Base-by-base conservation (phyloP, 2,888 invertebrate species). In the Agriopis leucophaearia region DNA sequence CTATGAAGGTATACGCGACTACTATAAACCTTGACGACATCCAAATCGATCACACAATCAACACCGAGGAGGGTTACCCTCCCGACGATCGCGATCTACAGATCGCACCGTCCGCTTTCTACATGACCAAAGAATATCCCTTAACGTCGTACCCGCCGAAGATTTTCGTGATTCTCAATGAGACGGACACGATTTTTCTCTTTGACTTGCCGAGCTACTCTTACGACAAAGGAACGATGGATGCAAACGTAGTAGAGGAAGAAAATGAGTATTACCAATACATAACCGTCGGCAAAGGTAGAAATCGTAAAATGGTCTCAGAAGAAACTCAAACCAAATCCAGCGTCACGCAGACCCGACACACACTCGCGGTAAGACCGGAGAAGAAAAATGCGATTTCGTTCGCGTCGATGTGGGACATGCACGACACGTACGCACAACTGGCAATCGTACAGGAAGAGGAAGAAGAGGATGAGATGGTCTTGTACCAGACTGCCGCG, bases 361-460 rank as follows among this genome's bases (percentile, higher is more conserved):
- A 95, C 66, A 96, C 96, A 0, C 93, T 95, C 40, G 94, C 96
- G 0, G 91, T 92, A 1, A 88, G 94, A 35, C 93, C 94, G 0
- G 87, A 90, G 63, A 95, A 94, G 64, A 92, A 88, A 61, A 95
- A 96, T 78, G 94, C 94, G 4, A 92, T 92, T 1, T 94, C 95
- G 0, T 96, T 96, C 81, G 97, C 96, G 0, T 97, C 97, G 0
- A 94, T 96, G 79, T 97, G 97, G 95, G 96, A 97, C 76, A 96
- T 97, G 95, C 95, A 95, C 77, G 97, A 97, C 79, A 96, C 96
- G 0, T 96, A 95, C 75, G 90, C 91, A 8, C 88, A 88, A 56
- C 78, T 95, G 40, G 90, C 91, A n/a, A 78, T 80, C 69, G 73
- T 81, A 5, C 78, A 74, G 51, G 74, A 77, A 1, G 77, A 78